Base-by-base conservation (phyloP, 1,140 invertebrate species). In the Pentalonia nigronervosa region DNA sequence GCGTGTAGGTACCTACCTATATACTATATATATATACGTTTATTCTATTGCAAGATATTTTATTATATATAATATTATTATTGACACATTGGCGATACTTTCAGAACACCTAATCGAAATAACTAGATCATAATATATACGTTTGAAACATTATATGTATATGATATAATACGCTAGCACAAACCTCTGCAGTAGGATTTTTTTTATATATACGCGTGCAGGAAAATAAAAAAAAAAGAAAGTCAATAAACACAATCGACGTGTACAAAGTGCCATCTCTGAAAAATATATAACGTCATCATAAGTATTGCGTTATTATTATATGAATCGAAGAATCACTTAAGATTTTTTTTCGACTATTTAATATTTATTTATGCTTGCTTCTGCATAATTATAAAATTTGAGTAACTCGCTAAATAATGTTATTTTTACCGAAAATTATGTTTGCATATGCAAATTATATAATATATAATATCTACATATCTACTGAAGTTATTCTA, bases 221-320 rank as follows among this genome's bases (percentile, higher is more conserved):
- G n/a, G n/a, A 17, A n/a, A 76, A 76, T 14, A 4, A 76, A 34
- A 67, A 50, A 67, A 50, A 67, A n/a, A 76, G 1, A 41, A 17
- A n/a, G 30, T 76, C 30, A 76, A 76, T 76, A 76, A 76, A 76
- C 60, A 23, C n/a, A n/a, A 76, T 76, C n/a, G 60, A 76, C n/a
- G 60, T 67, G 11, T 23, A 53, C 53, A 4, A n/a, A n/a, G n/a
- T 76, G 8, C 60, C n/a, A 30, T 34, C n/a, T 67, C 60, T 17
- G n/a, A 76, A n/a, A 76, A 76, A 76, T 76, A 76, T 76, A 76
- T 76, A 76, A 76, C n/a, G 60, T 76, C 60, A 76, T 76, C 60
- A 76, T 76, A n/a, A 76, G 30, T 76, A 76, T 76, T 76, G 60
- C 60, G 60, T 76, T 76, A 76, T 76, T 76, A 76, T 76, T 76